Evolutionary conservation across 2,888 invertebrate species (phyloP), one percentile per base, ranked within the genome.

Genomic region (Neocrepidodera transversa): DNA sequence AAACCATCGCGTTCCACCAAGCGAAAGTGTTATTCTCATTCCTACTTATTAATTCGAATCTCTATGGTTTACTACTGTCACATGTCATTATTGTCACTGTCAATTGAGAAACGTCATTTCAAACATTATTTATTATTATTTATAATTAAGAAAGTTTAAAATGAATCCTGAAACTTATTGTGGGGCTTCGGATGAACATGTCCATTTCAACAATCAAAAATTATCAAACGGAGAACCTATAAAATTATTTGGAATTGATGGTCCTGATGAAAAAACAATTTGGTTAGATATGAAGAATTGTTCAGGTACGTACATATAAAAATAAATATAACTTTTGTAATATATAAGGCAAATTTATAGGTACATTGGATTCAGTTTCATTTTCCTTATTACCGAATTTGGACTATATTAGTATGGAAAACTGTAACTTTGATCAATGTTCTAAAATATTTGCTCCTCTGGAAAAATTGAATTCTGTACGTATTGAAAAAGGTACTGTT

Each of bases 271-370:
- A 35, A 42, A 14, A 32, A 53, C 35, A 7, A 1, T 43, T 43
- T 53, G 53, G 53, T 23, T 53, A 8, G 53, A 43, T 28, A 43
- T 53, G 53, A 43, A 32, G 13, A 53, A 53, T 42, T 53, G 53
- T 43, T 23, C 53, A 28, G 53, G 53, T 53, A 53, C 20, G 1
- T 14, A 1, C 14, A n/a, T 10, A n/a, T 13, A 32, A 16, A 1
- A 35, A 28, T 26, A 23, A 36, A 8, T 32, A 48, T 23, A n/a
- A n/a, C n/a, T n/a, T n/a, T n/a, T n/a, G n/a, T n/a, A 26, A 11
- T 40, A 51, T 17, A 40, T 17, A 2, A 20, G 7, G 8, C 7
- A 28, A 5, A 23, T 45, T 53, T 53, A 20, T 30, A 53, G 53
- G 53, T 35, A 23, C 35, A 6, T 16, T 53, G 35, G 32, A 53